Evolutionary conservation across 2,113 vertebrate species (phyloP), one percentile per base, ranked within the genome.

Genomic region (Pachycephala philippinensis): DNA sequence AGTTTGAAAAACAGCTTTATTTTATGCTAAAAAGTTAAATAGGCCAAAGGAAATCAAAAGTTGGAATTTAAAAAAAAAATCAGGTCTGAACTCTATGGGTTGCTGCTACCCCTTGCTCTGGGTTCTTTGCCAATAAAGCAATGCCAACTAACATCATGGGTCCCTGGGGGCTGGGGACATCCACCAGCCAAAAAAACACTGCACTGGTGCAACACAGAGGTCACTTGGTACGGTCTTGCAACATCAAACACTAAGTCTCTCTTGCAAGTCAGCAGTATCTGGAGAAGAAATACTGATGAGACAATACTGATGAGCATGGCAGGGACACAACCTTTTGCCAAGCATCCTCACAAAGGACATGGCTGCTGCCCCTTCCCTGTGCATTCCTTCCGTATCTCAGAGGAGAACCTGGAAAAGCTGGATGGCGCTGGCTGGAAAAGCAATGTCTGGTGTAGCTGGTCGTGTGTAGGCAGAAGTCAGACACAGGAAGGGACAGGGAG

Each of bases 401-500:
- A 47, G 19, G 7, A 64, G 3, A 28, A 9, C 7, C 35, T 82
- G 35, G 63, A 60, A 78, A 61, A 70, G 11, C 17, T n/a, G 39
- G 15, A 16, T 65, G 26, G 10, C 0, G 0, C 11, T 75, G 72
- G 13, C 47, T 74, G 23, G 60, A 53, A 80, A 87, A 84, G 4
- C 4, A 5, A 6, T 16, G 14, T 23, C 13, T 93, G 52, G 13
- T 21, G 24, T 27, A 53, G 16, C 20, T 4, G 2, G 13, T 26
- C 40, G 3, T 6, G 4, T 28, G 22, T 24, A 78, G 20, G 9
- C 20, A 69, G 50, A 24, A 83, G 13, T 33, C 35, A 60, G 49
- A 24, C 3, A 13, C 33, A 54, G 49, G 20, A 50, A 63, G 7
- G 7, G 5, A 28, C 0, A 0, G 14, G 27, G 14, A 70, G 30